Base-by-base conservation (phyloP, 2,113 vertebrate genomes). In the Hippopotamus amphibius region DNA sequence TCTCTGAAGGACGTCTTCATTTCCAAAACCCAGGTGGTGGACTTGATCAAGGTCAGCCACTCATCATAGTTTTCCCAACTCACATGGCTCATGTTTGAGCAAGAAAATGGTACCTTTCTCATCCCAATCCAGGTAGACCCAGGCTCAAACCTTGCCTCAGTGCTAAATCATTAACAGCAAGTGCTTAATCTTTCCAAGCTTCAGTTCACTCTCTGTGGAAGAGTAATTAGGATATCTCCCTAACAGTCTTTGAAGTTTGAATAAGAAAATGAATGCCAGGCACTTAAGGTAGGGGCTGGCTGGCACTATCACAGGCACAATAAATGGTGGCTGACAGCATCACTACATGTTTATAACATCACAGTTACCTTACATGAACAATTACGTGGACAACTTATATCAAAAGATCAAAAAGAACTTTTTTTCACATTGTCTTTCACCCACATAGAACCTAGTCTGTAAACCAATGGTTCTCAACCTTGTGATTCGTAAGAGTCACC, bases 1-100 rank as follows among this genome's bases (percentile, higher is more conserved):
- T 80, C 50, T 92, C 74, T 87, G 74, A 92, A 79, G 55, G 74
- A 77, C 50, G 77, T 76, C 37, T 96, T 84, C 53, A 74, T 81
- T 94, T 92, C 81, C 68, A 87, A 95, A 84, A 16, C 50, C 19
- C n/a, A 65, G 30, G 3, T 68, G 12, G 43, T 87, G 22, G n/a
- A 41, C 14, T 8, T 93, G n/a, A 37, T 96, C 21, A 65, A 84
- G 50, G 24, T 69, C 15, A 74, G 43, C 16, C 26, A 76, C 15
- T 87, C 63, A 50, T 91, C 57, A 80, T 16, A 37, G 28, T 48
- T 90, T 85, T 30, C 46, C n/a, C 63, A 59, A 43, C 30, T 90
- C 46, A 30, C 1, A 21, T 3, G 24, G n/a, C 48, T 92, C 63
- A 71, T 10, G 57, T 76, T n/a, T 74, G 61, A 97, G 53, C 21